Conservation (phyloP, 2,888 invertebrate genomes). For the Andrena dorsata region DNA sequence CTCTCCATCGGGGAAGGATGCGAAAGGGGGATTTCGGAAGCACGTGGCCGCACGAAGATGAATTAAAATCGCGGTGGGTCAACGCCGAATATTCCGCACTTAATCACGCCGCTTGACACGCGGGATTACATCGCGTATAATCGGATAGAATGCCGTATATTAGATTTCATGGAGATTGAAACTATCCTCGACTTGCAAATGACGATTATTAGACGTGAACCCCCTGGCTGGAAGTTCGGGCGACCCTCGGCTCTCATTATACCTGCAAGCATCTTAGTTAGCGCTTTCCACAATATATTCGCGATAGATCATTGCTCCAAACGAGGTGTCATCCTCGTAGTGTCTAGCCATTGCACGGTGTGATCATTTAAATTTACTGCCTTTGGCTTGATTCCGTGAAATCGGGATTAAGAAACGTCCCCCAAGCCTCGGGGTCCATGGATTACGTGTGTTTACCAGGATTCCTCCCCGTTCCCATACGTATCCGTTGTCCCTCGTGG, state of each 20-base stretch:
- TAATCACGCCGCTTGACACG: conserved; percentile 65
- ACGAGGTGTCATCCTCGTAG: background rate
- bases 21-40: conserved; percentile 50
- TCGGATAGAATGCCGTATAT: conserved; percentile 69
- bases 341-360: background rate
- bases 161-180: conserved; percentile 53
- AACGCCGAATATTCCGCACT: conserved; percentile 64
- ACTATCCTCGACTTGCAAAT: conserved; percentile 35
- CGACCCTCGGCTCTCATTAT: no score
- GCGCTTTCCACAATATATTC: no score
- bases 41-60: conserved; percentile 69
- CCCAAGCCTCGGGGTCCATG: conserved; percentile 9
- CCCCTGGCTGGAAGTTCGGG: background rate
- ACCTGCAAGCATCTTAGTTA: no score
- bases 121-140: conserved; percentile 69
- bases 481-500: conserved; percentile 28
- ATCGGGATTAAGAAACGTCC: conserved; percentile 53
- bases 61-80: conserved; percentile 71
- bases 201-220: conserved; percentile 37
- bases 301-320: no score
- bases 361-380: conserved; percentile 41
- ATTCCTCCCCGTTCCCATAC: conserved; percentile 33
- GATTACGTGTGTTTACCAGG: conserved; percentile 53
- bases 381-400: conserved; percentile 43
- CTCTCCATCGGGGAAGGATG: conserved; percentile 36